phyloP scores from a whole-genome alignment of 92 coral and sea anemone species.

The Zoanthus solanderi region DNA sequence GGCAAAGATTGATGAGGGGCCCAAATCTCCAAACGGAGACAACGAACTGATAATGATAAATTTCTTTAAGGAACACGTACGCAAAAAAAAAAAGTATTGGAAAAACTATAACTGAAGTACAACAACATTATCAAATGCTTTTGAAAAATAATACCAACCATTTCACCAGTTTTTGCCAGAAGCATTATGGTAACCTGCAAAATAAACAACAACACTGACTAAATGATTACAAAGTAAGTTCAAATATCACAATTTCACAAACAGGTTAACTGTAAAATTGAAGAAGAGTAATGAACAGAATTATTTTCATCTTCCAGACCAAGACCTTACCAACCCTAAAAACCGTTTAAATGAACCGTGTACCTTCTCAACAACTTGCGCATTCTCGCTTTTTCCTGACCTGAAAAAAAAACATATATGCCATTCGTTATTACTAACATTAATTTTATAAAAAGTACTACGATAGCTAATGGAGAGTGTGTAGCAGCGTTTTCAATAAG shows the following conservation, averaged over 20 bases:
- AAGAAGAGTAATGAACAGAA: no score
- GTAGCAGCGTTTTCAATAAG: no score
- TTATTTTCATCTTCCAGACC: no score
- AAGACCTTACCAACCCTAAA: not conserved
- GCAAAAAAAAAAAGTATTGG: not conserved
- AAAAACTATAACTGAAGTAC: no score
- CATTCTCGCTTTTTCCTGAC: conserved; percentile 79
- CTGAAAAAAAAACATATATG: conserved; percentile 41
- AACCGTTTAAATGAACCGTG: not conserved
- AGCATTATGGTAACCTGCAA: conserved; percentile 76
- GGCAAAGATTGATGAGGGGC: no score
- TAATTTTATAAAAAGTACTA: not conserved
- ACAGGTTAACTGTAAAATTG: no score
- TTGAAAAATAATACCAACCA: conserved; percentile 61
- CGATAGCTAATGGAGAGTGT: no score
- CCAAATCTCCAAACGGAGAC: not conserved
- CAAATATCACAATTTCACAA: no score
- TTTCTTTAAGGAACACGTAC: no score
- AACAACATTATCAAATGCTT: not conserved
- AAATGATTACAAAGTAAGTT: not conserved
- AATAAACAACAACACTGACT: not conserved
- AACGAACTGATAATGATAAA: not conserved
- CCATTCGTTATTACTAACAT: not conserved
- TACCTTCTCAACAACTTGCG: conserved; percentile 93
- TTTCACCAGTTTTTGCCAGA: conserved; percentile 87